Evolutionary conservation across 2,113 vertebrate species (phyloP).

Genomic region (Etheostoma cragini): DNA sequence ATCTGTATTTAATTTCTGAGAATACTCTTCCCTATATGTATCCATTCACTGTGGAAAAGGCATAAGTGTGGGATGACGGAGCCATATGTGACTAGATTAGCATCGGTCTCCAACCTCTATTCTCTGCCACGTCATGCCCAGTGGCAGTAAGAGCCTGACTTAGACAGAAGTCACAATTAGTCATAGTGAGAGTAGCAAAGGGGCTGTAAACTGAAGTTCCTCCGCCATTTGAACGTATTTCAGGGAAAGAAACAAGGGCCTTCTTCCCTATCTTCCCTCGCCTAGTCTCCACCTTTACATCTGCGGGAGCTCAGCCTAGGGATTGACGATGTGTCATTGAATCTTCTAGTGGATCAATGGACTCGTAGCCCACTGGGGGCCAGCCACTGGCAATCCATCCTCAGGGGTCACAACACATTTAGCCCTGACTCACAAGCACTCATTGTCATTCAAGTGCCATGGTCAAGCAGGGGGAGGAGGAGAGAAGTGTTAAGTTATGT

Average conservation of each 20-base stretch:
- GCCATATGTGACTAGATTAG: constrained; percentile 59
- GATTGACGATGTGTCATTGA: constrained; percentile 70
- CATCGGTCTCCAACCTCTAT: constrained; percentile 40
- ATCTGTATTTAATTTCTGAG: constrained; percentile 66
- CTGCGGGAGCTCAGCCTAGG: constrained; percentile 22
- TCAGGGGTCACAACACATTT: constrained; percentile 73
- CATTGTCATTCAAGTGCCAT: constrained; percentile 72
- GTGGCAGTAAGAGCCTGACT: constrained; percentile 25
- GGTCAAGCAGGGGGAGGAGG: constrained; percentile 43
- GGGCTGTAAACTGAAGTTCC: constrained; percentile 12
- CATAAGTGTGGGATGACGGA: constrained; percentile 44
- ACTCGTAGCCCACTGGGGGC: constrained; percentile 51
- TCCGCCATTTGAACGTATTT: constrained; percentile 25
- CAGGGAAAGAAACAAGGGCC: constrained; percentile 5
- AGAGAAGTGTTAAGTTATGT: constrained; percentile 49
- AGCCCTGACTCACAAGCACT: constrained; percentile 63
- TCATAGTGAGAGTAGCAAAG: neutral
- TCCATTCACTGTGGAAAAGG: constrained; percentile 46
- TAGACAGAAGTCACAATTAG: constrained; percentile 11
- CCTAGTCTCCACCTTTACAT: constrained; percentile 19
- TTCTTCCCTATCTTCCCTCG: neutral
- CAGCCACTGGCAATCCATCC: constrained; percentile 71
- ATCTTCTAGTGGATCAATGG: constrained; percentile 67
- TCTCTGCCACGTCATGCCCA: constrained; percentile 33
- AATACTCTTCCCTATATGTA: constrained; percentile 44